A percentile compares a stretch with the other conserved stretches of the same genome.
Evolutionary conservation across 1,140 invertebrate species (phyloP).

Genomic region (Galendromus occidentalis): DNA sequence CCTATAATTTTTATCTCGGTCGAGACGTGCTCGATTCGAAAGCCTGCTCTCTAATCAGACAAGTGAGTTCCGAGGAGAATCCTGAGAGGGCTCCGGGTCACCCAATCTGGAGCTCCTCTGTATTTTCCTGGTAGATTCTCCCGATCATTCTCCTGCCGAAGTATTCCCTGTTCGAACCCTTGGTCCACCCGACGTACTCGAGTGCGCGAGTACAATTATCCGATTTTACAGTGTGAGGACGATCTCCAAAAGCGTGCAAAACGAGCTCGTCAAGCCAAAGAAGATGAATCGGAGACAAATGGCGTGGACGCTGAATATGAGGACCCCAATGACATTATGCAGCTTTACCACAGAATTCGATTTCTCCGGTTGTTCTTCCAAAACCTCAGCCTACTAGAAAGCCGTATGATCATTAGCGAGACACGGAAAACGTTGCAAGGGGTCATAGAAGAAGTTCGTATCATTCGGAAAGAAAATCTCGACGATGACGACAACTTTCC

Average conservation of each 20-base stretch:
- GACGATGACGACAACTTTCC: conserved; percentile 10
- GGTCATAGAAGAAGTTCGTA: background rate
- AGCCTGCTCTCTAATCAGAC: conserved; percentile 57
- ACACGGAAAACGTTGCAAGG: background rate
- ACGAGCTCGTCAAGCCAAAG: background rate
- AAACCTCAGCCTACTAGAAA: conserved; percentile 32
- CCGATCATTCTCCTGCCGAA: too few relatives aligned
- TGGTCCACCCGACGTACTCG: too few relatives aligned
- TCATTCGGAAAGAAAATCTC: background rate
- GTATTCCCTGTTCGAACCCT: too few relatives aligned
- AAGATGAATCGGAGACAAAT: background rate
- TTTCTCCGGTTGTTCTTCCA: conserved; percentile 68
- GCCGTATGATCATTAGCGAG: background rate
- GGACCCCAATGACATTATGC: conserved; percentile 30
- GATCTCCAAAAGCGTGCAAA: conserved; percentile 21
- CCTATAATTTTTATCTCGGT: conserved; percentile 71
- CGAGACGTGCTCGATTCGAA: conserved; percentile 60
- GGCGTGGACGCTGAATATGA: background rate
- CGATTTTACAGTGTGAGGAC: background rate
- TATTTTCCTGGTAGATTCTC: conserved; percentile 22
- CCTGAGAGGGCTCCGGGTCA: conserved; percentile 12
- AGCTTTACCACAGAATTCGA: conserved; percentile 55
- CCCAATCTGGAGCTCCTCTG: conserved; percentile 14
- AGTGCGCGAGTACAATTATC: background rate
- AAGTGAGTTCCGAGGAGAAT: conserved; percentile 64